phyloP scores from a whole-genome alignment of 2,797 vertebrate species.

The Enteromius treurensis region DNA sequence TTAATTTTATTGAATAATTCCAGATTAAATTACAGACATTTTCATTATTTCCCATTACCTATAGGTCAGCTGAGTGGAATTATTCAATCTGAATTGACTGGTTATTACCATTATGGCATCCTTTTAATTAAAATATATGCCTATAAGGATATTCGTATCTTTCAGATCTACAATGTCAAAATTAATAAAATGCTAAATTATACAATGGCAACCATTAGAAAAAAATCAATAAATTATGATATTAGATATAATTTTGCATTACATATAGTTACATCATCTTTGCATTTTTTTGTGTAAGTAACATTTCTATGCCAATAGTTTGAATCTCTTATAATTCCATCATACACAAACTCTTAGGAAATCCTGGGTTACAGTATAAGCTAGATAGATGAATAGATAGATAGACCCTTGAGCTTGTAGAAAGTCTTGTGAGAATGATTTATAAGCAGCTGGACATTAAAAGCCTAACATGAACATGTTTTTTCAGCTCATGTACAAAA shows the following conservation, averaged over 20 bases:
- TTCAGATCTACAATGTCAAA: not conserved
- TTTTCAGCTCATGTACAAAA: not conserved
- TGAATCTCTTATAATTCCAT: not conserved
- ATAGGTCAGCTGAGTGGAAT: not conserved
- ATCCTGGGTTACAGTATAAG: not conserved
- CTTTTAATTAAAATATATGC: not conserved
- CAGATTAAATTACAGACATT: not conserved
- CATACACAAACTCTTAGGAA: too few relatives aligned
- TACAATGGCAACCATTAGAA: not conserved
- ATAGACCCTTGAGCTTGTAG: not conserved
- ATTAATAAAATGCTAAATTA: not conserved
- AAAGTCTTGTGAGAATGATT: slow-evolving; percentile 15
- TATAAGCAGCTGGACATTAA: not conserved
- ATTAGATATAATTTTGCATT: not conserved
- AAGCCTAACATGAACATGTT: slow-evolving; percentile 4
- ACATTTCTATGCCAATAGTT: not conserved
- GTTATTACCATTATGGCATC: not conserved
- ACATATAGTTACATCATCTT: not conserved
- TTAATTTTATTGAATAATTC: not conserved
- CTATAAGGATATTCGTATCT: not conserved
- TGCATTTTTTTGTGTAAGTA: not conserved
- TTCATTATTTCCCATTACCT: not conserved
- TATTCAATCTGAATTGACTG: too few relatives aligned
- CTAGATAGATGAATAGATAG: not conserved
- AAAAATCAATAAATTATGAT: not conserved